Base-by-base conservation (phyloP, 1,140 invertebrate genomes). In the Pinna nobilis region DNA sequence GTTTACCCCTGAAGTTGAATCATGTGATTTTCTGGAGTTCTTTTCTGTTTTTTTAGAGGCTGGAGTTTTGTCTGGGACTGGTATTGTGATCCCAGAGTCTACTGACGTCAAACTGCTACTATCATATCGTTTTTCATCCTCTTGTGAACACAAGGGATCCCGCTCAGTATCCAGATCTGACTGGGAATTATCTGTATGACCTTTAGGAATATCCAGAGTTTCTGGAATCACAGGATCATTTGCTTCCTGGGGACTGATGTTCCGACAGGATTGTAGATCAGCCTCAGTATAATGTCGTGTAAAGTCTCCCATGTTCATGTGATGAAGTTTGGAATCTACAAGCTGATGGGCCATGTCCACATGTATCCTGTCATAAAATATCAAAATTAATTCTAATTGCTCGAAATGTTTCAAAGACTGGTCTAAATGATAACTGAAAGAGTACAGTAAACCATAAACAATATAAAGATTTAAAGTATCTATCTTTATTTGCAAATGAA, bases 251-350 rank as follows among this genome's bases (percentile, higher is more conserved):
- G 25, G n/a, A 28, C 23, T 13, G 35, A 50, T 59, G 15, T 33
- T 65, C 18, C 64, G 15, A n/a, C 55, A 57, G 15, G 15, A 33
- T 7, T 53, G 33, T 7, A 44, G 41, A 60, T 35, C 39, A 11
- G 32, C 59, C 11, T 59, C 35, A 3, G 60, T 39, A 53, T 83
- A 85, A 50, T 76, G 69, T 33, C 53, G 50, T 32, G 77, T 69
- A 44, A 86, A 86, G 23, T 91, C 91, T 35, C 92, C 91, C 67
- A 94, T 88, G 70, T 94, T 92, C 30, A 92, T 87, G 73, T 94
- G 94, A n/a, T 94, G 94, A 78, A 96, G 94, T n/a, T 93, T 92
- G 1, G 94, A 92, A 88, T 97, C 95, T 0, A 97, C 95, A 70
- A 94, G 92, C 73, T 94, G 93, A 13, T 94, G 92, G 3, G 93